Conservation (phyloP, 2,888 invertebrate species). For the Mesopsocus fuscifrons region DNA sequence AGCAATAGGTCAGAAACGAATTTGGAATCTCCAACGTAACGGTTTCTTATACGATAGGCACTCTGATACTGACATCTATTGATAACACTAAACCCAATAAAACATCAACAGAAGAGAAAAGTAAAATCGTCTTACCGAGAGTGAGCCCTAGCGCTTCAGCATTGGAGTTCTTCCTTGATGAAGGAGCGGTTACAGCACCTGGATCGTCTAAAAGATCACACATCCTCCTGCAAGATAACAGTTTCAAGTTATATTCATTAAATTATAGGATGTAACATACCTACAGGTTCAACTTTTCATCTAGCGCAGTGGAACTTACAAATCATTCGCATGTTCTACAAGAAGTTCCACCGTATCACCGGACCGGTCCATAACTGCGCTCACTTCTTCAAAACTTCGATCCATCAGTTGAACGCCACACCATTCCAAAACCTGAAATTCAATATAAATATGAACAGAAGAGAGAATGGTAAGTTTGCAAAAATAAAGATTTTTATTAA, state of each 20-base stretch:
- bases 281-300: background rate
- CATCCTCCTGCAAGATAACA: slow-evolving; percentile 30
- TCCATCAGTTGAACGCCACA: slow-evolving; percentile 74
- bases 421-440: slow-evolving; percentile 66
- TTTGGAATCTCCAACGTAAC: no score
- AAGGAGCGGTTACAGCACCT: slow-evolving; percentile 8
- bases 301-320: slow-evolving; percentile 22
- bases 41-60: no score
- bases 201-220: slow-evolving; percentile 49
- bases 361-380: slow-evolving; percentile 71
- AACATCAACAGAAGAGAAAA: no score
- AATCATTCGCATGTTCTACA: slow-evolving; percentile 62
- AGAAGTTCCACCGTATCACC: slow-evolving; percentile 72
- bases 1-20: no score
- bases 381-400: slow-evolving; percentile 84
- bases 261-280: slow-evolving; percentile 1
- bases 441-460: no score
- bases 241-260: no score
- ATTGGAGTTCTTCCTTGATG: slow-evolving; percentile 24
- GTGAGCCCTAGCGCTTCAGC: slow-evolving; percentile 21
- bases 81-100: no score
- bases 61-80: no score
- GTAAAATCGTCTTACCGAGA: slow-evolving; percentile 19
- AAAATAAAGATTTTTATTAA: background rate
- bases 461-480: no score